Evolutionary conservation across 2,797 vertebrate species (phyloP), one percentile per base, ranked within the genome.

Genomic region (Molossus molossus): DNA sequence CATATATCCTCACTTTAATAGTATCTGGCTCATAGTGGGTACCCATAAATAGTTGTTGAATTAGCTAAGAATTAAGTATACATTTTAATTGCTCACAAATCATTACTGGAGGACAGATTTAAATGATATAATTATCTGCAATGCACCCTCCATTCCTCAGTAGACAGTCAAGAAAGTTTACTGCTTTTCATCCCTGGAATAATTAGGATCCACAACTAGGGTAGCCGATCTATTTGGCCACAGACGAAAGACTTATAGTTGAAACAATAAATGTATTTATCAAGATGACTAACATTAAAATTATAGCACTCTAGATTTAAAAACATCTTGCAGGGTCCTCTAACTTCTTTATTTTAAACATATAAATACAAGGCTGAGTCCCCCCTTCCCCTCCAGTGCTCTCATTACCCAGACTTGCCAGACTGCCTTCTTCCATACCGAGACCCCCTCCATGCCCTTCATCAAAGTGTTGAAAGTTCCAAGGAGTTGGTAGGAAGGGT

Each of bases 71-170:
- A 77, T 29, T 27, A 65, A 21, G 9, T 29, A 67, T 25, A 75
- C 8, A 58, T 60, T 85, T 96, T 76, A 87, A 23, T 73, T 87
- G 67, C 81, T 12, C 73, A 55, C 9, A 88, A 82, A 17, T 88
- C 18, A 72, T 33, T 86, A 48, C 45, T 57, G 33, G 55, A 37
- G n/a, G 2, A 9, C 3, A 79, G n/a, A 37, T 58, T 48, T 79
- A 79, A 79, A 25, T 40, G 37, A 57, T 79, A 37, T 79, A 40
- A 69, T 21, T 15, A 37, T 79, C 1, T 13, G 70, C 15, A 76
- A 79, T 70, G 13, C 3, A 67, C 11, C 10, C 5, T 79, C 12
- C n/a, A 58, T 40, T 37, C 21, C 76, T 91, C 37, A 65, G 20
- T 65, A 73, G 79, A 18, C 1, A 50, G 53, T 64, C n/a, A 45